These are phyloP conservation scores for Adela reaumurella DNA, from an alignment of 2,888 invertebrate genomes.

Conservation along the genomic window DNA sequence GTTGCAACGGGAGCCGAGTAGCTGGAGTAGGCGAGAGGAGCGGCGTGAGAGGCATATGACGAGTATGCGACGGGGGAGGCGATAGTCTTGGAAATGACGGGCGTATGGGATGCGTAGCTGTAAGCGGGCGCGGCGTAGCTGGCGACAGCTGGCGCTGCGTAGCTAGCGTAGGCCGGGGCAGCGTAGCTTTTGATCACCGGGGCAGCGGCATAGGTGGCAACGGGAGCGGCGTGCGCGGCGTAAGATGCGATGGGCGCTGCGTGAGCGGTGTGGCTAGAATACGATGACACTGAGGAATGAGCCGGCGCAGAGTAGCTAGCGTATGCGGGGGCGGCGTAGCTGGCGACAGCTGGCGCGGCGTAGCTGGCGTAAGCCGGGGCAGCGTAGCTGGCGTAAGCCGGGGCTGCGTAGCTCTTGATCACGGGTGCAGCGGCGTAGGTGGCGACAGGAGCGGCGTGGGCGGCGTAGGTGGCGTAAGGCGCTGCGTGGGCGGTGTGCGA, in stretches of 20 bases:
- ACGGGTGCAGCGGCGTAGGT: constrained; percentile 31
- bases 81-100: constrained; percentile 16
- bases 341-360: constrained; percentile 2
- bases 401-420: constrained; percentile 23
- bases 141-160: constrained; percentile 14
- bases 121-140: constrained; percentile 14
- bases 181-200: constrained; percentile 31
- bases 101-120: constrained; percentile 10
- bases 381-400: constrained; percentile 24
- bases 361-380: constrained; percentile 24
- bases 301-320: constrained; percentile 25
- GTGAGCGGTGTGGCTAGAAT: constrained; percentile 14
- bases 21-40: constrained; percentile 13
- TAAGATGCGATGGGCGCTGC: constrained; percentile 17
- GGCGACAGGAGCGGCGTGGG: constrained; percentile 14
- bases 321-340: constrained; percentile 15
- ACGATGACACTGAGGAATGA: constrained; percentile 19
- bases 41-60: constrained; percentile 11
- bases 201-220: constrained; percentile 27
- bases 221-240: constrained; percentile 14
- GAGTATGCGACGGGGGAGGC: constrained; percentile 14
- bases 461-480: constrained; percentile 11
- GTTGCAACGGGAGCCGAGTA: constrained; percentile 11
- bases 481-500: constrained; percentile 9
- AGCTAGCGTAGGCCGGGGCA: constrained; percentile 21